A percentile compares a stretch with the other conserved stretches of the same genome.
Evolutionary conservation across 2,797 vertebrate genomes (phyloP).

Genomic region (Rhinichthys osculus): DNA sequence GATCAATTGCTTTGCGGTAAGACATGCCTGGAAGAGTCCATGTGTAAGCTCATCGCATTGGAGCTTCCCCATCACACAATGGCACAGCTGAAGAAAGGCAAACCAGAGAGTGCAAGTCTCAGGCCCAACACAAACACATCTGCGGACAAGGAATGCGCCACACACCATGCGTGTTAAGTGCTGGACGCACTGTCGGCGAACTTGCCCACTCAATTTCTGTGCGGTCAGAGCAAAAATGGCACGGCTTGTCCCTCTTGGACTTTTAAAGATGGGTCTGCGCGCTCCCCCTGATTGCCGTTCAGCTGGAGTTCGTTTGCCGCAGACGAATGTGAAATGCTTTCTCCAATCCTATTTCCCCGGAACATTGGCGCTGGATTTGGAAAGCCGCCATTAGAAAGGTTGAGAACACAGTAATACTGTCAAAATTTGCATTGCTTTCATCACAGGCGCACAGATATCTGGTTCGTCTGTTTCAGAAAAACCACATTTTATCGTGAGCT

Average conservation of each 20-base stretch:
- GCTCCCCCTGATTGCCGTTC: conserved; percentile 17
- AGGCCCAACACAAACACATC: conserved; percentile 63
- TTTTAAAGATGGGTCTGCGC: conserved; percentile 40
- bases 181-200: conserved; percentile 44
- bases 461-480: conserved; percentile 40
- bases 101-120: conserved; percentile 35
- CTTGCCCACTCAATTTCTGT: conserved; percentile 21
- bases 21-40: conserved; percentile 48
- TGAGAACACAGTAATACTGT: conserved; percentile 44
- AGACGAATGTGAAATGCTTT: conserved; percentile 38
- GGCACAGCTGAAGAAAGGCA: conserved; percentile 38
- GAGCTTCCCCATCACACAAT: conserved; percentile 51
- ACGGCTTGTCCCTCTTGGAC: conserved; percentile 51
- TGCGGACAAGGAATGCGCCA: conserved; percentile 55
- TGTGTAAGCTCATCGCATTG: conserved; percentile 35
- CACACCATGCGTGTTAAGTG: conserved; percentile 56
- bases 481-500: conserved; percentile 25
- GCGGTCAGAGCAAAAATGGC: conserved; percentile 39
- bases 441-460: conserved; percentile 8
- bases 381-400: conserved; percentile 35
- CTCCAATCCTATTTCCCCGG: conserved; percentile 37
- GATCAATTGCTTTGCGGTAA: conserved; percentile 41
- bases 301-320: conserved; percentile 40
- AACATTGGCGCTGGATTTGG: conserved; percentile 52
- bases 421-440: conserved; percentile 42